A percentile compares a stretch with the other conserved stretches of the same genome.
phyloP scores from a whole-genome alignment of 2,797 vertebrate genomes.

The Pseudochirops corinnae region DNA sequence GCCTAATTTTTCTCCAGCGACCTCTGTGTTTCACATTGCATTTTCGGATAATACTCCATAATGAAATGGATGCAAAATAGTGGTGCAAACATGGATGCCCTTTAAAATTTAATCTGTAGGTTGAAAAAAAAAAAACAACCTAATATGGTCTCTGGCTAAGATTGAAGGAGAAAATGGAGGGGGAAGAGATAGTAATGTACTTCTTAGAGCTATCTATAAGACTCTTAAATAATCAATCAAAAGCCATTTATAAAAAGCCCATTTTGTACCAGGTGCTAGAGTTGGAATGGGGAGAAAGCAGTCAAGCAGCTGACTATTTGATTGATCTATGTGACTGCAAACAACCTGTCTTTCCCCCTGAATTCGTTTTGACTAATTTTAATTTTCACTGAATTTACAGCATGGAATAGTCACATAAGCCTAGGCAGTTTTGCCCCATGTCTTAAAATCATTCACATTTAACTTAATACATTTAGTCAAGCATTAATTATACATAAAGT shows the following conservation, averaged over 20 bases:
- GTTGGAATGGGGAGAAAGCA: background rate
- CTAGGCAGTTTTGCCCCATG: background rate
- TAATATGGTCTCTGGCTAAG: background rate
- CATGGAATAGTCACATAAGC: slow-evolving; percentile 12
- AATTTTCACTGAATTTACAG: background rate
- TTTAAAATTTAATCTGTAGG: background rate
- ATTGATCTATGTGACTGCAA: background rate
- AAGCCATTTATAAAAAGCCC: background rate
- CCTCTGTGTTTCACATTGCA: slow-evolving; percentile 36
- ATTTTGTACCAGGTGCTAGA: background rate
- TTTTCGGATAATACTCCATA: slow-evolving; percentile 32
- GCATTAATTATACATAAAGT: background rate
- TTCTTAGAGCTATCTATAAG: slow-evolving; percentile 19
- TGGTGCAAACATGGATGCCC: background rate
- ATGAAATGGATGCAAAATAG: slow-evolving; percentile 33
- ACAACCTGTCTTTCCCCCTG: background rate
- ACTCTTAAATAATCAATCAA: slow-evolving; percentile 15
- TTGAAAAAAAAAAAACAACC: slow-evolving; percentile 25
- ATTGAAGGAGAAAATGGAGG: background rate
- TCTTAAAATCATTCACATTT: slow-evolving; percentile 9
- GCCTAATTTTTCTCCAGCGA: slow-evolving; percentile 12
- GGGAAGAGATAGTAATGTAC: background rate
- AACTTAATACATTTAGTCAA: background rate
- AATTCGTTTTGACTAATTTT: background rate
- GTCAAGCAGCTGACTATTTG: background rate